These are phyloP conservation scores for Microtus montanus DNA, from an alignment of 2,113 vertebrate genomes.

Conservation along the genomic window DNA sequence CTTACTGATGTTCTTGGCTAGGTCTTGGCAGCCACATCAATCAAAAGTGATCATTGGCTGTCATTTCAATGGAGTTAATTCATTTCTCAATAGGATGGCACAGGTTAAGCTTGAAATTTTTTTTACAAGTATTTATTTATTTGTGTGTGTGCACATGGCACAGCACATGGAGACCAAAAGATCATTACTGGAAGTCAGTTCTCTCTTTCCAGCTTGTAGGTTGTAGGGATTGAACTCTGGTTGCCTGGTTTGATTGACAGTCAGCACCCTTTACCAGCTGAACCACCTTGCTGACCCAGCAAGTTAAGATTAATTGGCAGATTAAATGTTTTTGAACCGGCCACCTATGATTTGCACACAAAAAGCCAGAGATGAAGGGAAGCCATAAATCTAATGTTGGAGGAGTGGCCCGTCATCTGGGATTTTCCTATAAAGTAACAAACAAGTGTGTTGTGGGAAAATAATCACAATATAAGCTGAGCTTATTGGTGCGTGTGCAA, in stretches of 20 bases:
- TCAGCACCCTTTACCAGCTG: background rate
- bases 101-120: background rate
- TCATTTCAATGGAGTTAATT: background rate
- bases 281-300: background rate
- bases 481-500: background rate
- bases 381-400: background rate
- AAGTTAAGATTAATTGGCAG: conserved; percentile 27
- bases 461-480: background rate
- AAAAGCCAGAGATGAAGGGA: background rate
- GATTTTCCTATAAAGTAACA: conserved; percentile 38
- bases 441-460: conserved; percentile 12
- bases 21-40: background rate
- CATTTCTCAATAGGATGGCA: background rate
- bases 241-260: background rate
- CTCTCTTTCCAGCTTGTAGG: background rate
- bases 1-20: background rate
- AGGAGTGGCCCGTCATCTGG: background rate
- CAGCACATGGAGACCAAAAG: background rate
- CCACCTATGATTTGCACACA: conserved; percentile 11
- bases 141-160: background rate
- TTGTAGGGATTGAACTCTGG: background rate
- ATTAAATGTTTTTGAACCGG: conserved; percentile 23
- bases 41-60: background rate
- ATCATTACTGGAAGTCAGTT: background rate
- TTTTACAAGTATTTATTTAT: background rate